Evolutionary conservation across 2,113 vertebrate genomes (phyloP).

Genomic region (Periophthalmodon schlosseri): DNA sequence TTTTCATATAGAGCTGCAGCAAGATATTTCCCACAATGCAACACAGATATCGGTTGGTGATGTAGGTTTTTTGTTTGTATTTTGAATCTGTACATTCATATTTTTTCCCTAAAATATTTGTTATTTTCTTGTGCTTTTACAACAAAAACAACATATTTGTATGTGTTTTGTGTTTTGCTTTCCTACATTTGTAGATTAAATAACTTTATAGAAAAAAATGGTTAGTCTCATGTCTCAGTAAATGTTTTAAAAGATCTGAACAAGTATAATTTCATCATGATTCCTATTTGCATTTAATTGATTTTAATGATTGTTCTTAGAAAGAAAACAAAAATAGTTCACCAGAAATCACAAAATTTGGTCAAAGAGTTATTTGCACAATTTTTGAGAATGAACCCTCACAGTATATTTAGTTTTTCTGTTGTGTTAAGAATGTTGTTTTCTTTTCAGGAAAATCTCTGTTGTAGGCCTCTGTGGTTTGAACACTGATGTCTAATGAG

Average conservation of each 20-base stretch:
- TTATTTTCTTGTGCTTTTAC: not conserved
- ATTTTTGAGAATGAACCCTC: not conserved
- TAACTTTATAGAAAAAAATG: no score
- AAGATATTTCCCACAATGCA: conserved; percentile 52
- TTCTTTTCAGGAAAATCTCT: conserved; percentile 49
- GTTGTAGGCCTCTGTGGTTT: conserved; percentile 37
- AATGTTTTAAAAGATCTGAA: not conserved
- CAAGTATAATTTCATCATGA: not conserved
- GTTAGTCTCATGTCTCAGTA: no score
- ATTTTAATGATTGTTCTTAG: not conserved
- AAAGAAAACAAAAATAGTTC: not conserved
- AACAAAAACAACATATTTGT: no score
- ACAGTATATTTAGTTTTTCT: not conserved
- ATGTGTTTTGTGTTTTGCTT: no score
- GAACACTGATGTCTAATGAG: conserved; percentile 1
- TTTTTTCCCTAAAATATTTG: conserved; percentile 17
- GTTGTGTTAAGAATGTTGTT: conserved; percentile 19
- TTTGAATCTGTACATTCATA: conserved; percentile 41
- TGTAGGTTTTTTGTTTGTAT: conserved; percentile 58
- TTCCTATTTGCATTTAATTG: not conserved
- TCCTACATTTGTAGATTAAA: no score
- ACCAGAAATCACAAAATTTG: not conserved
- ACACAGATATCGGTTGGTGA: conserved; percentile 52
- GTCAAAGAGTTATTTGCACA: not conserved
- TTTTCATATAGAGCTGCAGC: conserved; percentile 28